Percentiles rank a stretch among this genome's conserved stretches.
These are phyloP conservation scores for Dasysyrphus albostriatus DNA, from an alignment of 2,888 invertebrate genomes.

Conservation along the genomic window DNA sequence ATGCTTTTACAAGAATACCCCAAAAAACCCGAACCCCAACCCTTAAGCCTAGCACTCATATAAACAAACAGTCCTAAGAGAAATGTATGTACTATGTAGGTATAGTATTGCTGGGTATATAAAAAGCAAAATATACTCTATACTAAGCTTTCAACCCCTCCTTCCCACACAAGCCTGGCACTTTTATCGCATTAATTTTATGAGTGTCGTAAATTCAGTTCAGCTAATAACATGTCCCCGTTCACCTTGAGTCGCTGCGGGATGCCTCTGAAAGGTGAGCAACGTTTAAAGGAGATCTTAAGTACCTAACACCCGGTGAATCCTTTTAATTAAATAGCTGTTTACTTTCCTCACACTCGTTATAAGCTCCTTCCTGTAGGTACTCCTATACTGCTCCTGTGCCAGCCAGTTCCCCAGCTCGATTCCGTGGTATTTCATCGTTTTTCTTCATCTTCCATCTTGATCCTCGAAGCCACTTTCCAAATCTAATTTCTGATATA, in stretches of 20 bases:
- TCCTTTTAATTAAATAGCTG: slow-evolving; percentile 76
- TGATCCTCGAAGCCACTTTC: slow-evolving; percentile 61
- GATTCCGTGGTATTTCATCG: slow-evolving; percentile 10
- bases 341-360: slow-evolving; percentile 66
- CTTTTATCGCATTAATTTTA: slow-evolving; percentile 76
- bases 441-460: slow-evolving; percentile 26
- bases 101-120: too few species aligned
- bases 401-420: neutral
- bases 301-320: slow-evolving; percentile 67
- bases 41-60: slow-evolving; percentile 11
- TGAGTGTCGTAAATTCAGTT: slow-evolving; percentile 75
- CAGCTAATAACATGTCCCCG: slow-evolving; percentile 73
- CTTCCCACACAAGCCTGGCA: slow-evolving; percentile 21
- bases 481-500: slow-evolving; percentile 74
- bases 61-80: slow-evolving; percentile 24
- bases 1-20: neutral
- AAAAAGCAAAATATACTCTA: slow-evolving; percentile 41
- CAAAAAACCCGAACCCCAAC: neutral
- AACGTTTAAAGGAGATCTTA: slow-evolving; percentile 52
- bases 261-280: slow-evolving; percentile 62
- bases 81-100: slow-evolving; percentile 41
- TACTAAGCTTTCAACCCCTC: neutral
- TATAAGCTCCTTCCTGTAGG: neutral
- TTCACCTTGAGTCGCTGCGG: slow-evolving; percentile 62
- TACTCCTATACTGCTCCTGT: too few species aligned